These are phyloP conservation scores for Cephus cinctus DNA, from an alignment of 1,140 invertebrate species.

Conservation along the genomic window DNA sequence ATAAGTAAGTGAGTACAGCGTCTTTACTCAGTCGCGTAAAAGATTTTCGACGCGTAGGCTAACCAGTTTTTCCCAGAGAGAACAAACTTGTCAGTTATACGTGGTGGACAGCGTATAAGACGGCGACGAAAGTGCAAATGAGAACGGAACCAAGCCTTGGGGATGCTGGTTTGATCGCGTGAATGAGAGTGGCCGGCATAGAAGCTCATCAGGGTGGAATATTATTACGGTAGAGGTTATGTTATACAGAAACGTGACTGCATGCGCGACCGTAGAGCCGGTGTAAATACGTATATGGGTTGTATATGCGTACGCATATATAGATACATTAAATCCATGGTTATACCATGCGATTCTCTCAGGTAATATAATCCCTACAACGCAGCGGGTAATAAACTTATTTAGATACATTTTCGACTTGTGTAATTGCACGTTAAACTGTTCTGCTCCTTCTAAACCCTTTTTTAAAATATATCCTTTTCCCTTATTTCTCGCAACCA, in stretches of 20 bases:
- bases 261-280: no score
- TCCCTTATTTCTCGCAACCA: neutral
- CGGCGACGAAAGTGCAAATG: constrained; percentile 1
- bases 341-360: neutral
- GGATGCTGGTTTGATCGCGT: neutral
- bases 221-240: no score
- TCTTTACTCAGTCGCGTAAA: no score
- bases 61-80: constrained; percentile 24
- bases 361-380: constrained; percentile 28
- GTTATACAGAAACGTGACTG: no score
- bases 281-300: no score
- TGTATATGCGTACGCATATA: no score
- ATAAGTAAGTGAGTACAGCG: no score
- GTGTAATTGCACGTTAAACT: constrained; percentile 31
- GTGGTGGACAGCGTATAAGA: neutral
- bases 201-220: constrained; percentile 18
- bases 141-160: neutral
- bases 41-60: constrained; percentile 20
- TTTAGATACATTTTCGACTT: constrained; percentile 34
- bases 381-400: constrained; percentile 39
- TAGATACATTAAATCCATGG: no score
- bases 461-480: no score
- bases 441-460: constrained; percentile 15
- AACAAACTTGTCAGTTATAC: constrained; percentile 1
- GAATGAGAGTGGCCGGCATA: constrained; percentile 2